phyloP scores from a whole-genome alignment of 2,888 invertebrate genomes.

The Noctuana brunneofusca region DNA sequence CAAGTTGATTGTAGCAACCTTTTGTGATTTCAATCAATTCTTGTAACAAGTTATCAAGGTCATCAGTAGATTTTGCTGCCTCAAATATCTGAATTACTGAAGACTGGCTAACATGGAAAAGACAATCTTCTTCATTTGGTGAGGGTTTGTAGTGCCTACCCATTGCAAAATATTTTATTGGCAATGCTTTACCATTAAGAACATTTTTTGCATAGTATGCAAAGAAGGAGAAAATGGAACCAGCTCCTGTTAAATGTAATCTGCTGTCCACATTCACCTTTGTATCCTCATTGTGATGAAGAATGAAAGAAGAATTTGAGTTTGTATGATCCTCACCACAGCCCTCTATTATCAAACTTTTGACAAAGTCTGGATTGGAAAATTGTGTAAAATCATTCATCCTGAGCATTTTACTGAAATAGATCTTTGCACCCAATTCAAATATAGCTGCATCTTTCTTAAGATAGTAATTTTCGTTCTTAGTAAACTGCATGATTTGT shows the following conservation, averaged over 20 bases:
- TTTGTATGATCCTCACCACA: constrained; percentile 84
- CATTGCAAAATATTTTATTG: constrained; percentile 86
- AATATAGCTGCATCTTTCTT: constrained; percentile 87
- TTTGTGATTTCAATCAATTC: constrained; percentile 76
- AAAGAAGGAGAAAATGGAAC: constrained; percentile 88
- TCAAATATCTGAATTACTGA: constrained; percentile 87
- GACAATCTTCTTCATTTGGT: constrained; percentile 64
- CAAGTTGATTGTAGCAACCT: constrained; percentile 85
- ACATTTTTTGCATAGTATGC: constrained; percentile 88
- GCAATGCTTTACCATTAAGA: constrained; percentile 84
- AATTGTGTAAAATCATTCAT: constrained; percentile 84
- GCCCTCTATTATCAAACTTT: constrained; percentile 89
- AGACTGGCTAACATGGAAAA: constrained; percentile 88
- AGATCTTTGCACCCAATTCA: constrained; percentile 84
- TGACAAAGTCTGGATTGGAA: constrained; percentile 90
- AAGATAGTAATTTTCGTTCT: constrained; percentile 84
- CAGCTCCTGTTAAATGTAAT: constrained; percentile 89
- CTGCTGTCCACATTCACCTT: constrained; percentile 80
- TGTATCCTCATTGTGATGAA: constrained; percentile 82
- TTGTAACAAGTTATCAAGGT: constrained; percentile 82
- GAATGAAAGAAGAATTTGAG: constrained; percentile 80
- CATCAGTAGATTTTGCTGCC: constrained; percentile 72
- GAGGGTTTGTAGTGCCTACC: constrained; percentile 87
- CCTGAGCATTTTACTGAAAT: constrained; percentile 68
- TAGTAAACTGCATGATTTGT: constrained; percentile 82